These are phyloP conservation scores for Tinamus major DNA, from an alignment of 2,797 vertebrate species.

Conservation along the genomic window DNA sequence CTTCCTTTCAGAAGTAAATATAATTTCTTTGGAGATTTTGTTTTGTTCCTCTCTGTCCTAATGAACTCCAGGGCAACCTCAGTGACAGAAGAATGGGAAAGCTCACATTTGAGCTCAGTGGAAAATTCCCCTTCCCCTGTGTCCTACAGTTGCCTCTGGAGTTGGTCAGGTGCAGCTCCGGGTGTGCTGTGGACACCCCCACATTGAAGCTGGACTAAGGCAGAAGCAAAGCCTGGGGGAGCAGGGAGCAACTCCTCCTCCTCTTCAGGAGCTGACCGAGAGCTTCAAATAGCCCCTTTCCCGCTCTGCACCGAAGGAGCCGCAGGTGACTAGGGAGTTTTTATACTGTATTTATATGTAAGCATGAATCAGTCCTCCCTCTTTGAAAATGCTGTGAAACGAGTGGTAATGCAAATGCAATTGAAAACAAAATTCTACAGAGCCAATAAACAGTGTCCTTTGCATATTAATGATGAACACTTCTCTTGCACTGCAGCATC, in stretches of 20 bases:
- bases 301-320: background rate
- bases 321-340: background rate
- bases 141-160: background rate
- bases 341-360: background rate
- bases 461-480: conserved; percentile 3
- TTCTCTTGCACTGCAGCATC: too few relatives aligned
- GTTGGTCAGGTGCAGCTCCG: background rate
- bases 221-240: background rate
- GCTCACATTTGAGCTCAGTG: background rate
- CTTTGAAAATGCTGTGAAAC: conserved; percentile 20
- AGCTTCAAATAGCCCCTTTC: background rate
- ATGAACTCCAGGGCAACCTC: background rate
- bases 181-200: background rate
- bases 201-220: background rate
- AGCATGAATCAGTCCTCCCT: background rate
- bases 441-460: conserved; percentile 6
- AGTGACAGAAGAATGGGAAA: background rate
- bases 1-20: background rate
- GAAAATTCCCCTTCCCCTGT: background rate
- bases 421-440: conserved; percentile 14
- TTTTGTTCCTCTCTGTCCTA: background rate
- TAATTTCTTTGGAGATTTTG: background rate
- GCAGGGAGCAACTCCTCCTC: background rate
- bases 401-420: conserved; percentile 18
- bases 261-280: background rate